Evolutionary conservation across 2,113 vertebrate genomes (phyloP).

Genomic region (Rhabdomys dilectus): DNA sequence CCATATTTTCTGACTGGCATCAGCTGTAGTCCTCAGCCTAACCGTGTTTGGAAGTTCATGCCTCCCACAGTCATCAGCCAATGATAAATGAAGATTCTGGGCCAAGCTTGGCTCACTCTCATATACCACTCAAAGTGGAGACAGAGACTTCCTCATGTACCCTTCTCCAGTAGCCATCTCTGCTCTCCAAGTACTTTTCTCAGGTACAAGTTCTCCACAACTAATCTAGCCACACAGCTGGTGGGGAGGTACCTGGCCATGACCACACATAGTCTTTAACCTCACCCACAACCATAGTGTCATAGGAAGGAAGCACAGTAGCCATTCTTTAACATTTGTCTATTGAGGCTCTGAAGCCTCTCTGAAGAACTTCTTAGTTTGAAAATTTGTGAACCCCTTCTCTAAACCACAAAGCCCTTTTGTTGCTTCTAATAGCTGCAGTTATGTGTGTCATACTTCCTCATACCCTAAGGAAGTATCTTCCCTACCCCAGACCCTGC

Average conservation of each 20-base stretch:
- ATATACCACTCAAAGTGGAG: background rate
- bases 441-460: background rate
- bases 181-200: background rate
- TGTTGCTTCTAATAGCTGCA: background rate
- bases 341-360: background rate
- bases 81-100: background rate
- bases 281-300: background rate
- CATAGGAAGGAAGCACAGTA: background rate
- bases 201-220: background rate
- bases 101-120: background rate
- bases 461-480: background rate
- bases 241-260: background rate
- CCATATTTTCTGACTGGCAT: background rate
- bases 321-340: background rate
- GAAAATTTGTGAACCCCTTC: slow-evolving; percentile 28
- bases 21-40: background rate
- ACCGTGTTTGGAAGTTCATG: background rate
- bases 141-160: background rate
- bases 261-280: background rate
- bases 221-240: background rate
- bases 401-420: slow-evolving; percentile 27
- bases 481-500: background rate
- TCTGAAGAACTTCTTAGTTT: slow-evolving; percentile 20
- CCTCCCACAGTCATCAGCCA: accelerated
- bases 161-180: background rate